Evolutionary conservation across 1,140 invertebrate genomes (phyloP), one percentile per base, ranked within the genome.

Genomic region (Gerris buenoi): DNA sequence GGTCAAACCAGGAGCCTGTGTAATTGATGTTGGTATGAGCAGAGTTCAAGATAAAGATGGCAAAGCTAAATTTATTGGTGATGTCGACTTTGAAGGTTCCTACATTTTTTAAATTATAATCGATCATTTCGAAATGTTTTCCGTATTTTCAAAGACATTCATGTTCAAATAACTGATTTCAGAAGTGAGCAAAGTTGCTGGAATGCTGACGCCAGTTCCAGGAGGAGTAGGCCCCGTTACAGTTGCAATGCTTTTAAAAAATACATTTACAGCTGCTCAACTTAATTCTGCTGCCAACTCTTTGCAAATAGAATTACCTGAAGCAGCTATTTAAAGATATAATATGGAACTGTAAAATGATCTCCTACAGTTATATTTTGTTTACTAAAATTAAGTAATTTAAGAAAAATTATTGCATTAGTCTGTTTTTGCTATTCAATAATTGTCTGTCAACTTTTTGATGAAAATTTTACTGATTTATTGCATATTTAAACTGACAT

Each of bases 211-310:
- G 1, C 90, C 90, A 10, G 91, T 93, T 1, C 91, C 91, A 5
- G 91, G 91, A 15, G 91, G 91, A 15, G 90, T 93, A 25, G 91
- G 91, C 0, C 91, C 91, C 1, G 90, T 93, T 87, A 93, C 91
- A 2, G 90, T 93, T 0, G 86, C 89, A 0, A 93, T 93, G 89
- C 76, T 94, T 10, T 90, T 94, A 86, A 83, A 82, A 66, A 94
- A 94, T 73, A 66, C 65, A 3, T 27, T 66, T 25, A 26, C 5
- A 25, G 62, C 62, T 10, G 62, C 62, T 28, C 27, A 27, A 22
- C 22, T 60, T 25, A 60, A 60, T 25, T 60, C 58, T 5, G 10
- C 23, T 60, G 58, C 22, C 5, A 60, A 60, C 33, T 46, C 33
- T 46, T 18, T 46, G 18, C 33, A 46, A 18, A 46, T 46, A 10